phyloP scores from a whole-genome alignment of 2,797 vertebrate species.

The Okamejei kenojei region DNA sequence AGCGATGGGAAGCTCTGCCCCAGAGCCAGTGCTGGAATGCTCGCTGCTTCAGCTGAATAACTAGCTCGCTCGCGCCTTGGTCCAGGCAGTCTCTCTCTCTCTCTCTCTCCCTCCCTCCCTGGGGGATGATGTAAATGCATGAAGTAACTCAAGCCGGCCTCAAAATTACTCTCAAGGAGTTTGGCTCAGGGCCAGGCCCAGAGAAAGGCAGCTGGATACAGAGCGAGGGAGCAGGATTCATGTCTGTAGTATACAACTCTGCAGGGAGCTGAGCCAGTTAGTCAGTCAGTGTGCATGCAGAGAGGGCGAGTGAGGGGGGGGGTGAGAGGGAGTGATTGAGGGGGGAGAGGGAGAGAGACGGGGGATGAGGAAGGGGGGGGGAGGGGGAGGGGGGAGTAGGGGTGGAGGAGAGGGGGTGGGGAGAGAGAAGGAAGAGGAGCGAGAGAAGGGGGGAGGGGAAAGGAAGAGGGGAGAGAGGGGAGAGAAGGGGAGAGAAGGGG shows the following conservation, averaged over 20 bases:
- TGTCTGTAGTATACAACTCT: slow-evolving; percentile 19
- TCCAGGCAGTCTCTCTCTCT: neutral
- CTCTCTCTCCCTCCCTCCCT: neutral
- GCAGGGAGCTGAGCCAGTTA: slow-evolving; percentile 12
- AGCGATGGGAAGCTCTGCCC: too few relatives aligned
- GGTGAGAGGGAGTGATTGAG: too few relatives aligned
- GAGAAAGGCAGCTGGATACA: slow-evolving; percentile 16
- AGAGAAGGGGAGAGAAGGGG: too few relatives aligned
- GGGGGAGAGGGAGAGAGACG: too few relatives aligned
- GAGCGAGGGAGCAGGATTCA: neutral
- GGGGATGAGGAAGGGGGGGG: too few relatives aligned
- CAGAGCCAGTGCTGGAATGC: neutral
- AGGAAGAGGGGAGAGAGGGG: too few relatives aligned
- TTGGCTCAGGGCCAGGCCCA: slow-evolving; percentile 10
- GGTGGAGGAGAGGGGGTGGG: too few relatives aligned
- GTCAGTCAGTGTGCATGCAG: slow-evolving; percentile 24
- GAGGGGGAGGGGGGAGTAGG: too few relatives aligned
- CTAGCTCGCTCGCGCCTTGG: neutral
- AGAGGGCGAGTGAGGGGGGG: too few relatives aligned
- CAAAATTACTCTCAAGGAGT: slow-evolving; percentile 31
- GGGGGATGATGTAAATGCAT: slow-evolving; percentile 31
- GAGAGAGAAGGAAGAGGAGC: too few relatives aligned
- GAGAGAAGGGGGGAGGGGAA: too few relatives aligned
- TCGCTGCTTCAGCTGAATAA: neutral
- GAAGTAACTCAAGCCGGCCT: slow-evolving; percentile 31